These are phyloP conservation scores for Drosophila lacteicornis DNA, from an alignment of 1,140 invertebrate species.

Conservation along the genomic window DNA sequence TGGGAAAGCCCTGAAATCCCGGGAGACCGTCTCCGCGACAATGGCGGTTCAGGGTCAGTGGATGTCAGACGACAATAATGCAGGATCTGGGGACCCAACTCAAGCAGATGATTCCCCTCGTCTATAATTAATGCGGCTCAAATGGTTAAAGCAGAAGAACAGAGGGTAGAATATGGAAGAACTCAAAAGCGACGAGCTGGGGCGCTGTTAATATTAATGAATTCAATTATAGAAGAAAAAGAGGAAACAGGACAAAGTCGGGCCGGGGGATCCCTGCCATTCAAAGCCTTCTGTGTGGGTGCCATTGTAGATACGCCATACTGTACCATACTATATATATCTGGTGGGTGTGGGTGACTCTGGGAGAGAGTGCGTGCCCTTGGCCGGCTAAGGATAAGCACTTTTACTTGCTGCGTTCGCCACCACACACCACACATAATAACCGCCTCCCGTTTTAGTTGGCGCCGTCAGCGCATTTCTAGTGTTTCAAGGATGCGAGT, in stretches of 20 bases:
- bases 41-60: slow-evolving; percentile 45
- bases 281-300: slow-evolving; percentile 22
- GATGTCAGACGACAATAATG: slow-evolving; percentile 23
- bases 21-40: slow-evolving; percentile 11
- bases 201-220: slow-evolving; percentile 57
- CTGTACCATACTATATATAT: background rate
- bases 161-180: slow-evolving; percentile 26
- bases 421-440: slow-evolving; percentile 12
- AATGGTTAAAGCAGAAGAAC: slow-evolving; percentile 30
- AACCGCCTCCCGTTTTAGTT: slow-evolving; percentile 24
- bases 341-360: slow-evolving; percentile 1
- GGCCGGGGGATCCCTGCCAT: slow-evolving; percentile 4
- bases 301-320: slow-evolving; percentile 16
- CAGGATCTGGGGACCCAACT: slow-evolving; percentile 23
- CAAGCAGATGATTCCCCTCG: slow-evolving; percentile 4
- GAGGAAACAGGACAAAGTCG: slow-evolving; percentile 4
- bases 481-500: slow-evolving; percentile 71
- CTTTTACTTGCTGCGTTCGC: slow-evolving; percentile 53
- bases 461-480: slow-evolving; percentile 64
- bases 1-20: slow-evolving; percentile 9
- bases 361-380: slow-evolving; percentile 54
- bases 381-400: slow-evolving; percentile 59
- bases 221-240: slow-evolving; percentile 50
- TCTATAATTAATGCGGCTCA: slow-evolving; percentile 37
- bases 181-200: slow-evolving; percentile 17